Percentiles rank a stretch among this genome's conserved stretches.
phyloP scores from a whole-genome alignment of 23 tunicate genomes.

The Halocynthia roretzi region DNA sequence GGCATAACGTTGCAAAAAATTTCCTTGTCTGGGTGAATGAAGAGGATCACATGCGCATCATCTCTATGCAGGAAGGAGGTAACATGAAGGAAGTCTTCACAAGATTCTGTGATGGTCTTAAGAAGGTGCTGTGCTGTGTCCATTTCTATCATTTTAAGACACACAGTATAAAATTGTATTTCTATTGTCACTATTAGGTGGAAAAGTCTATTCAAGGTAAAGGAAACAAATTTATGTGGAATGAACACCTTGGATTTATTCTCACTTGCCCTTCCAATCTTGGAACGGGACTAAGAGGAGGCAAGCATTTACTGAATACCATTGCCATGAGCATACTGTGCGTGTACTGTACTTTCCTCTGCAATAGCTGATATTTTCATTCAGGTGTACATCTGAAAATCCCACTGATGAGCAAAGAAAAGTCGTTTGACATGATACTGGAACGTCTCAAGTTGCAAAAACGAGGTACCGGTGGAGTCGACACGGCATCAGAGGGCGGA shows the following conservation, averaged over 20 bases:
- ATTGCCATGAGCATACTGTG: no score
- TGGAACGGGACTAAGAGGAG: slow-evolving; percentile 71
- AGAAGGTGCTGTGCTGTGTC: not conserved
- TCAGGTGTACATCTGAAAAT: slow-evolving; percentile 3
- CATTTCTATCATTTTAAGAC: not conserved
- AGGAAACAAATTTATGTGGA: slow-evolving; percentile 65
- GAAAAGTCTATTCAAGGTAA: not conserved
- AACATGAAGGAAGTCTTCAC: slow-evolving; percentile 64
- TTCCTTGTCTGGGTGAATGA: slow-evolving; percentile 81
- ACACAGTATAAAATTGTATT: not conserved
- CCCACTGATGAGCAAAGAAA: slow-evolving; percentile 50
- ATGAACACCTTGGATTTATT: slow-evolving; percentile 69
- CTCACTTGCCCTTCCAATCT: slow-evolving; percentile 80
- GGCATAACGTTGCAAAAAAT: slow-evolving; percentile 78
- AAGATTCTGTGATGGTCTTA: slow-evolving; percentile 24
- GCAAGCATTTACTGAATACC: slow-evolving; percentile 21
- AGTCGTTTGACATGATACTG: slow-evolving; percentile 20
- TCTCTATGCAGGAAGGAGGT: slow-evolving; percentile 76
- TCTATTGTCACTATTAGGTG: not conserved
- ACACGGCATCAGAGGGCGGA: slow-evolving; percentile 83
- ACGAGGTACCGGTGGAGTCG: slow-evolving; percentile 84
- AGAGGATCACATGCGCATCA: slow-evolving; percentile 80
- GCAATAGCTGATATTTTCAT: not conserved
- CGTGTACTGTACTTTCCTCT: no score
- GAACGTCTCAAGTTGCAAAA: slow-evolving; percentile 42